phyloP scores from a whole-genome alignment of 2,888 invertebrate species.

The Trachelus troglodyta region DNA sequence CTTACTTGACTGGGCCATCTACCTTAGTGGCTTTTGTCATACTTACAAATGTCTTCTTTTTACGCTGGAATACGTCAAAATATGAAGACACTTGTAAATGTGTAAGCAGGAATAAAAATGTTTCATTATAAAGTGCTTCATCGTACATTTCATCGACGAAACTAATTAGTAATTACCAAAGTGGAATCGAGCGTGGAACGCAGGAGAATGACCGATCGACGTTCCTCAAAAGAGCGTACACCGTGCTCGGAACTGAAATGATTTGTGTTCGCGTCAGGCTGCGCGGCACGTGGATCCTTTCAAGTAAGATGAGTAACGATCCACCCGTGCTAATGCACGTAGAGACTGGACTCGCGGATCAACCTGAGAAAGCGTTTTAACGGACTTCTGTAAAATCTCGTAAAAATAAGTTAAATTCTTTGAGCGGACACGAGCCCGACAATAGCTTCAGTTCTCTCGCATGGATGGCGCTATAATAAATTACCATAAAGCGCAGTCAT shows the following conservation, averaged over 20 bases:
- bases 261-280: not conserved
- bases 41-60: too few species aligned
- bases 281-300: not conserved
- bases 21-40: too few species aligned
- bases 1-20: too few species aligned
- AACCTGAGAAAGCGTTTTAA: not conserved
- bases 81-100: too few species aligned
- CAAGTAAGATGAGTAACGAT: not conserved
- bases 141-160: too few species aligned
- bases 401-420: not conserved
- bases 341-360: not conserved
- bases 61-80: too few species aligned
- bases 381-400: not conserved
- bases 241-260: not conserved
- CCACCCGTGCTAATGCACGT: not conserved
- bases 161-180: too few species aligned
- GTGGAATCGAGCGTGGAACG: too few species aligned
- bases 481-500: conserved; percentile 24
- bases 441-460: not conserved
- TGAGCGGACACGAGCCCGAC: not conserved
- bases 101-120: too few species aligned
- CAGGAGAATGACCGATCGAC: not conserved
- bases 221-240: not conserved
- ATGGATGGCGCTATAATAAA: conserved; percentile 15
- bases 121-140: not conserved